These are phyloP conservation scores for Manis javanica DNA, from an alignment of 2,797 vertebrate genomes.

Conservation along the genomic window DNA sequence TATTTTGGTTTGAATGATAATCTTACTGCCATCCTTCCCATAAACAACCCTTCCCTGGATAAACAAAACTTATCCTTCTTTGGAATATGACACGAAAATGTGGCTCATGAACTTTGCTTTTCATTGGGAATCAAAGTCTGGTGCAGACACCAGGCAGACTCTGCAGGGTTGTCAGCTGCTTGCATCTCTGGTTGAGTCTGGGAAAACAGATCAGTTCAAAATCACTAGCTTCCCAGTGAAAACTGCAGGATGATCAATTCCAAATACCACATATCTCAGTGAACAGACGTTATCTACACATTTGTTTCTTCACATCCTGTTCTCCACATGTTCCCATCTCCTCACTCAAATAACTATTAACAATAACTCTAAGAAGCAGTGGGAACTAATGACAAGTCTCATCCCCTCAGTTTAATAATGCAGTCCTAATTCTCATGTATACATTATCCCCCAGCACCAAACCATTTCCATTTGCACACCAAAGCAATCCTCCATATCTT, in stretches of 20 bases:
- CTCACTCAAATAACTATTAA: conserved; percentile 71
- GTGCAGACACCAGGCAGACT: background rate
- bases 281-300: conserved; percentile 58
- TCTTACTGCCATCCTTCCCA: conserved; percentile 2
- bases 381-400: conserved; percentile 64
- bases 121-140: conserved; percentile 31
- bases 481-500: conserved; percentile 70
- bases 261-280: background rate
- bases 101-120: background rate
- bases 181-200: conserved; percentile 56
- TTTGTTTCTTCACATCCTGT: conserved; percentile 65
- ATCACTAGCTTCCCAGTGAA: conserved; percentile 57
- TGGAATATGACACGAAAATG: background rate
- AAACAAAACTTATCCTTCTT: conserved; percentile 33
- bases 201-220: conserved; percentile 65
- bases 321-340: conserved; percentile 59
- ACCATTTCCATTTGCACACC: conserved; percentile 76
- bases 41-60: background rate
- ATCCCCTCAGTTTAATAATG: conserved; percentile 67
- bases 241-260: conserved; percentile 57
- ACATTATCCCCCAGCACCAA: conserved; percentile 77
- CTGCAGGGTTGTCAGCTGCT: background rate
- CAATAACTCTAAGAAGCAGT: conserved; percentile 63
- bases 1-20: background rate
- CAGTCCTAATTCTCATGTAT: conserved; percentile 73